Evolutionary conservation across 2,113 vertebrate genomes (phyloP).

Genomic region (Thalassarche chlororhynchos): DNA sequence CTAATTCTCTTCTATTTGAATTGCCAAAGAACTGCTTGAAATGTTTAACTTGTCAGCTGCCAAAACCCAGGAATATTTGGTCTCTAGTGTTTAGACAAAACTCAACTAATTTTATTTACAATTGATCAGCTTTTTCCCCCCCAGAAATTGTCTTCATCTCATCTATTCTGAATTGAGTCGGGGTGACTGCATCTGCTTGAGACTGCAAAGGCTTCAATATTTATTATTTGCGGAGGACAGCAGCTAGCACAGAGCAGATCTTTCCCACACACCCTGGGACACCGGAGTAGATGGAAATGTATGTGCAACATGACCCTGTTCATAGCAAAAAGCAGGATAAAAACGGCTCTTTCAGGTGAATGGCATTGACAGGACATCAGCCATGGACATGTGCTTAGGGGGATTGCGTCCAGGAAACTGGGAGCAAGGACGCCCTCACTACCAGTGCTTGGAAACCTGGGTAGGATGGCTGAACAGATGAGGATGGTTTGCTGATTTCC

Average conservation of each 20-base stretch:
- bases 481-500: neutral
- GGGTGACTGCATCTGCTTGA: neutral
- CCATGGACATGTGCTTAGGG: neutral
- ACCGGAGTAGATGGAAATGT: fast-evolving
- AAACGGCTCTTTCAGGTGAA: neutral
- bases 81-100: neutral
- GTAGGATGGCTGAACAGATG: neutral
- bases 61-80: neutral
- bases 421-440: too few species aligned
- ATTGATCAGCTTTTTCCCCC: neutral
- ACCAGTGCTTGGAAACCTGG: neutral
- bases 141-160: neutral
- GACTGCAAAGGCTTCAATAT: neutral
- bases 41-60: neutral
- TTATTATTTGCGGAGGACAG: neutral
- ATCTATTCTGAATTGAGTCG: neutral
- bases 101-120: neutral
- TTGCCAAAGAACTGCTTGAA: constrained; percentile 12
- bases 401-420: too few species aligned
- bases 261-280: neutral
- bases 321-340: neutral
- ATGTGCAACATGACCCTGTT: fast-evolving
- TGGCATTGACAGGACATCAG: neutral
- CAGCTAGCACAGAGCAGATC: neutral
- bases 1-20: neutral